Conservation (phyloP, 2,797 vertebrate species). For the Eremophila alpestris region DNA sequence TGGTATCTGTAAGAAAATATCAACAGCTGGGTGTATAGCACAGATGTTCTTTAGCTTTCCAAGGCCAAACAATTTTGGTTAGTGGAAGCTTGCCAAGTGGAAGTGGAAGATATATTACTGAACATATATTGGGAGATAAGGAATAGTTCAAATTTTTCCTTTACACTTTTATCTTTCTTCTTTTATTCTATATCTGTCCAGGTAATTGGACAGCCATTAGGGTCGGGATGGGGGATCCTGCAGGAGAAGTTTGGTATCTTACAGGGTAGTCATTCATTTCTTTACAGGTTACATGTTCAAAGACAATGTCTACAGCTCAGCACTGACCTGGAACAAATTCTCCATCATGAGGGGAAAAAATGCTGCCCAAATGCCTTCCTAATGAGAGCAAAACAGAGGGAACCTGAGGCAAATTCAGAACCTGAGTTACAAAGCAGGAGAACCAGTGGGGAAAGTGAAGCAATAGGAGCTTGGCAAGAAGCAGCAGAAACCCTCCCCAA, state of each 20-base stretch:
- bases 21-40: background rate
- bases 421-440: background rate
- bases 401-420: background rate
- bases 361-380: background rate
- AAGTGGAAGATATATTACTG: background rate
- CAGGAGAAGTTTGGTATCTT: background rate
- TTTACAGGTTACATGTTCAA: background rate
- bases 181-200: background rate
- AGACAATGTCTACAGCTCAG: background rate
- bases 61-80: background rate
- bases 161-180: background rate
- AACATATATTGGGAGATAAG: background rate
- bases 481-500: background rate
- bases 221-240: background rate
- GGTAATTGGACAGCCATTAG: background rate
- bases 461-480: background rate
- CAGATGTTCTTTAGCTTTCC: background rate
- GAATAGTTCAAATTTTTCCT: background rate
- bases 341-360: background rate
- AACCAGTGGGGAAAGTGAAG: background rate
- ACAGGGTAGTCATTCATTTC: background rate
- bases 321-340: conserved; percentile 24
- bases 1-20: background rate
- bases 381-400: conserved; percentile 10
- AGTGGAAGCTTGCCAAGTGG: background rate